Percentiles rank a stretch among this genome's conserved stretches.
phyloP scores from a whole-genome alignment of 2,797 vertebrate genomes.

The Scarus forsteni region DNA sequence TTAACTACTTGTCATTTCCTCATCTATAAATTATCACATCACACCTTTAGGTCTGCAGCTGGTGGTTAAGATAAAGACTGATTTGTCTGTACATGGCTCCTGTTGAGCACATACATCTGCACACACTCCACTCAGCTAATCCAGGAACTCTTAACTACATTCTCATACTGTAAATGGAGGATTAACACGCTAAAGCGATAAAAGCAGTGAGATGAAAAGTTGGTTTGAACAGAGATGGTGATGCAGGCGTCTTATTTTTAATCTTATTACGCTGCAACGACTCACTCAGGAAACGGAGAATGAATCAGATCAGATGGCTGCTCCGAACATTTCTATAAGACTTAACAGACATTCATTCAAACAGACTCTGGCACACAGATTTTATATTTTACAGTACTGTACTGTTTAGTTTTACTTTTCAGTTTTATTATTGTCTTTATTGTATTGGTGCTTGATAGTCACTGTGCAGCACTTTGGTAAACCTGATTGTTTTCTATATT shows the following conservation, averaged over 20 bases:
- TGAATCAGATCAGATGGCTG: slow-evolving; percentile 48
- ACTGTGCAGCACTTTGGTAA: too few species aligned
- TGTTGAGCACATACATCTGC: slow-evolving; percentile 6
- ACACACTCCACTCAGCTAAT: slow-evolving; percentile 16
- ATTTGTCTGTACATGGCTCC: slow-evolving; percentile 14
- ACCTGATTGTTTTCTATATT: too few species aligned
- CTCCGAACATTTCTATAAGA: slow-evolving; percentile 37
- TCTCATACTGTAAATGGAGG: slow-evolving; percentile 60
- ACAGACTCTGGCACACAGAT: background rate
- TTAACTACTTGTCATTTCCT: background rate
- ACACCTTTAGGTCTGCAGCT: slow-evolving; percentile 35
- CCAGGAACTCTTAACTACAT: slow-evolving; percentile 39
- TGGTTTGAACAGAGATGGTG: slow-evolving; percentile 32
- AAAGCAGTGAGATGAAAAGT: slow-evolving; percentile 55
- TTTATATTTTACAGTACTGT: too few species aligned
- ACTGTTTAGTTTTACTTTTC: too few species aligned
- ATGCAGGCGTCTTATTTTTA: slow-evolving; percentile 38
- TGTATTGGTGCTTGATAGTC: too few species aligned
- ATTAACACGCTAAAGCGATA: slow-evolving; percentile 52
- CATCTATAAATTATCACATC: slow-evolving; percentile 32
- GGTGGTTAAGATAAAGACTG: slow-evolving; percentile 41
- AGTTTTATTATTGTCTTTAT: too few species aligned
- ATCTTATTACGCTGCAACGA: slow-evolving; percentile 50
- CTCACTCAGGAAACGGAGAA: slow-evolving; percentile 35
- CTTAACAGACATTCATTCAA: background rate